Base-by-base conservation (phyloP, 23 tunicate genomes). In the Styela clava region DNA sequence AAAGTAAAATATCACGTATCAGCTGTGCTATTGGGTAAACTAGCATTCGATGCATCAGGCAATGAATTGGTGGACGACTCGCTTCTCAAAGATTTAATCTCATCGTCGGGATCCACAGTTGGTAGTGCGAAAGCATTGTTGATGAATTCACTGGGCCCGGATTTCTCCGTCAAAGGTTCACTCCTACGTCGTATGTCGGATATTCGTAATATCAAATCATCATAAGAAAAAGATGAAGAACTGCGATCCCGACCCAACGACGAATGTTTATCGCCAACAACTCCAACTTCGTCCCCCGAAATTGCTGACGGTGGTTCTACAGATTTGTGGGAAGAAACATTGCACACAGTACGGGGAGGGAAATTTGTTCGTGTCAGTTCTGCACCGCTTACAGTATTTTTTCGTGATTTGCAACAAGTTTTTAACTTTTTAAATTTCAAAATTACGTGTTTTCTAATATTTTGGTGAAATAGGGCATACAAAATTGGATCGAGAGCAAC, bases 401-500 rank as follows among this genome's bases (percentile, higher is more conserved):
- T 22, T 27, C 24, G 19, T 29, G 31, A 18, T 0, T 22, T 22
- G 31, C 71, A 67, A 22, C 30, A 29, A 18, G 0, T 24, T 67
- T 67, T 61, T 20, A 52, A 24, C 24, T 33, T 25, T 25, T 61
- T 73, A 0, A 83, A 34, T 22, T 73, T 68, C n/a, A 61, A 12
- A 16, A 78, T 3, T 20, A 85, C 65, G 2, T 76, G 80, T 52
- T 87, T 63, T 35, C 91, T 64, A 16, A 87, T 51, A 29, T 85
- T 76, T 74, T 37, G 87, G 78, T 87, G 91, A 52, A 87, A 82
- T 28, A 33, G 56, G 2, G 91, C 91, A 34, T 87, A 87, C 62
- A 87, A 65, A 74, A 87, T 26, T 0, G 91, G 91, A 69, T 87
- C 85, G 25, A 87, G 51, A 2, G 91, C 91, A 2, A 87, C 86